Percentiles rank a stretch among this genome's conserved stretches.
Evolutionary conservation across 1,140 invertebrate species (phyloP).

Genomic region (Belonocnema kinseyi): DNA sequence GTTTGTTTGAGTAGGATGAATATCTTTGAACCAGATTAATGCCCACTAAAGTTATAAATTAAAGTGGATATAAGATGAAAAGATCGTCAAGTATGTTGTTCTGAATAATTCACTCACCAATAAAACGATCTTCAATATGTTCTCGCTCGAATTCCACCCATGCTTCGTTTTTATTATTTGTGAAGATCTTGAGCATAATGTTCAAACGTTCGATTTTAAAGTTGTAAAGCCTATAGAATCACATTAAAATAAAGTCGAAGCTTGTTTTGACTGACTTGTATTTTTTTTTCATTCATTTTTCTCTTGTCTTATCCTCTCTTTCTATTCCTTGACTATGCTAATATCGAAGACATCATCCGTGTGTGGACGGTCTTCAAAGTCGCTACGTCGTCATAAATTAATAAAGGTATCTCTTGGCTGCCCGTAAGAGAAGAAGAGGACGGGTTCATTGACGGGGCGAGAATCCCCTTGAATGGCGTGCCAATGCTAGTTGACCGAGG

Average conservation of each 20-base stretch:
- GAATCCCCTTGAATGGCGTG: constrained; percentile 43
- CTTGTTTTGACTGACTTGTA: constrained; percentile 25
- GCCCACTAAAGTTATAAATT: no score
- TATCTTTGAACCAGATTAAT: no score
- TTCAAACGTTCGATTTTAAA: background rate
- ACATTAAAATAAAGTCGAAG: constrained; percentile 15
- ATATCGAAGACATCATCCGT: constrained; percentile 37
- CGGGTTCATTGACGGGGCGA: constrained; percentile 50
- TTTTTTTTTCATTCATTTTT: constrained; percentile 18
- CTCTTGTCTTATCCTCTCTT: constrained; percentile 28
- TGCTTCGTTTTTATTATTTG: constrained; percentile 9
- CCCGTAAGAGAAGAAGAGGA: constrained; percentile 45
- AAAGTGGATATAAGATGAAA: no score
- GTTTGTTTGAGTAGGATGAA: no score
- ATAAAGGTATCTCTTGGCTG: constrained; percentile 39
- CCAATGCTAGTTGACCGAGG: background rate
- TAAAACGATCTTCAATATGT: no score
- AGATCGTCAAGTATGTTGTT: no score
- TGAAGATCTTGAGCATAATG: background rate
- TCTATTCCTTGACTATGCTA: constrained; percentile 37
- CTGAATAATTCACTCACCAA: no score
- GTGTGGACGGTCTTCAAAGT: constrained; percentile 30
- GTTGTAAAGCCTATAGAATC: constrained; percentile 5
- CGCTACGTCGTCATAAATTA: constrained; percentile 45
- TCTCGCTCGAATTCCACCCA: background rate